Percentiles rank a stretch among this genome's conserved stretches.
Conservation (phyloP, 2,888 invertebrate species). For the Ethmia dodecea region DNA sequence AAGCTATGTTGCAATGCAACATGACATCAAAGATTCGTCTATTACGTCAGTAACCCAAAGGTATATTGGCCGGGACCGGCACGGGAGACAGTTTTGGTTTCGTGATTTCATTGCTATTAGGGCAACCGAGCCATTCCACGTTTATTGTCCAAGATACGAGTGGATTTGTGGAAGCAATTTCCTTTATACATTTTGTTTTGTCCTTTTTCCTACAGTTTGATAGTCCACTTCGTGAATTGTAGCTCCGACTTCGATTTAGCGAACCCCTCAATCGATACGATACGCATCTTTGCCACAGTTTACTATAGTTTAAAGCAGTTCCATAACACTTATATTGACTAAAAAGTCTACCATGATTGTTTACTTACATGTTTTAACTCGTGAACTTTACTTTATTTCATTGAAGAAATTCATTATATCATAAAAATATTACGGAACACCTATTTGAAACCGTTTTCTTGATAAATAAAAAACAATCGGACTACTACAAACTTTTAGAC, state of each 20-base stretch:
- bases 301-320: no score
- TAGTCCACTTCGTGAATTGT: conserved; percentile 72
- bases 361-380: no score
- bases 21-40: no score
- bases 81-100: conserved; percentile 72
- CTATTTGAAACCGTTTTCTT: no score
- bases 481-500: no score
- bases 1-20: no score
- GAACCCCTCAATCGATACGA: conserved; percentile 59
- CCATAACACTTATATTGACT: no score
- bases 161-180: conserved; percentile 78
- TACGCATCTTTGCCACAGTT: conserved; percentile 51
- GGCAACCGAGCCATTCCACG: conserved; percentile 66
- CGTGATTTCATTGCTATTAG: conserved; percentile 78
- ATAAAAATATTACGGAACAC: no score
- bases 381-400: no score
- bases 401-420: no score
- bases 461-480: no score
- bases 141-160: conserved; percentile 77
- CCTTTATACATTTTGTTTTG: conserved; percentile 78
- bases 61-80: conserved; percentile 42
- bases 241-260: conserved; percentile 67
- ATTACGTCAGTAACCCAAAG: conserved; percentile 43
- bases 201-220: conserved; percentile 76
- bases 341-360: no score